Base-by-base conservation (phyloP, 2,797 vertebrate genomes). In the Cichlasoma orientale region DNA sequence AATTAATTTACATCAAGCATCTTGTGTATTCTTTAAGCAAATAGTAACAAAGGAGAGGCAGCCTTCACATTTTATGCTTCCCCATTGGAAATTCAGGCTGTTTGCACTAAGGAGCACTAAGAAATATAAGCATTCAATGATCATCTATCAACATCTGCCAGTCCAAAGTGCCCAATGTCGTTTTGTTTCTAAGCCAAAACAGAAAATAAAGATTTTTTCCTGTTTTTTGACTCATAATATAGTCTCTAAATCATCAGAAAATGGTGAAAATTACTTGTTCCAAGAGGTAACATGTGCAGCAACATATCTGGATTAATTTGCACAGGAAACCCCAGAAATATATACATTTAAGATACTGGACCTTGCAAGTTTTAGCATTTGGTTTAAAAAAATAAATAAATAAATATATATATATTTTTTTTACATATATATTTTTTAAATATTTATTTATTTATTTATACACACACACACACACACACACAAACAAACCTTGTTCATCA, bases 1-100 rank as follows among this genome's bases (percentile, higher is more conserved):
- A 82, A 73, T 14, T 47, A 7, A 6, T 52, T 77, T 25, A 75
- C 74, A 75, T 27, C 4, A 14, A 74, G 21, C 10, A 57, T 70
- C 58, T 76, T 19, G 14, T 57, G 56, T 57, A 68, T 38, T 66
- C 56, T 66, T 59, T 36, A 54, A 56, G 25, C 44, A 74, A 63
- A 73, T 47, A 44, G 36, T 10, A 13, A 73, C 33, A 70, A 44
- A 66, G 18, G 9, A 66, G 1, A 19, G 16, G 61, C 6, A 25
- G 38, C 14, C 59, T 63, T 21, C 16, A 63, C 44, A 44, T 44
- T 5, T 44, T 44, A 18, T 44, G 7, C 38, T 44, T 44, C 23
- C 9, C 44, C 61, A 66, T 12, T 4, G 4, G 23, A 72, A 41
- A 72, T 74, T 33, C 21, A 53, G 18, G 11, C 27, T 36, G 23